Conservation (phyloP, 2,113 vertebrate species). For the Heterocephalus glaber region DNA sequence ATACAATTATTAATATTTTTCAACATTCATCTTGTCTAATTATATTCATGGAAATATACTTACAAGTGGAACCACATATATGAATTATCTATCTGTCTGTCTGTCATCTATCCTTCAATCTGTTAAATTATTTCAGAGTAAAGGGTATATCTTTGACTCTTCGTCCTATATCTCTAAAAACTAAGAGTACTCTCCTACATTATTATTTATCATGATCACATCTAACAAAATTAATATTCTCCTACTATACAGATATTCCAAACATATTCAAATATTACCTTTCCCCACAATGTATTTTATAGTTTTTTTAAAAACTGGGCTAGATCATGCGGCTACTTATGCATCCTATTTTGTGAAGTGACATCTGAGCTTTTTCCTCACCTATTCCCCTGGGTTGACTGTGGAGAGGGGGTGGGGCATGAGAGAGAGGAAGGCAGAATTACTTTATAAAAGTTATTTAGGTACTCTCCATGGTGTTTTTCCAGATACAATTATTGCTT, state of each 20-base stretch:
- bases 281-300: background rate
- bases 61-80: background rate
- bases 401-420: background rate
- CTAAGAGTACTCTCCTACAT: background rate
- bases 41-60: background rate
- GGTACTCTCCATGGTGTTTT: background rate
- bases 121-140: background rate
- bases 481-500: background rate
- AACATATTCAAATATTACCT: background rate
- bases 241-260: background rate
- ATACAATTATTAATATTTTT: background rate
- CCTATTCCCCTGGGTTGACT: background rate
- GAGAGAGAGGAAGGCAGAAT: background rate
- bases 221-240: background rate
- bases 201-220: background rate
- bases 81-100: background rate
- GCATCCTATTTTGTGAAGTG: background rate
- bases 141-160: background rate
- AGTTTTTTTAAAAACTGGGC: background rate
- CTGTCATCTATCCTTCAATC: background rate
- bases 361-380: background rate
- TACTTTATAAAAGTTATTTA: background rate
- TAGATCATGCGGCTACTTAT: background rate
- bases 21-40: background rate
- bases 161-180: background rate